Conservation (phyloP, 1,140 invertebrate genomes). For the Steinernema khuongi region DNA sequence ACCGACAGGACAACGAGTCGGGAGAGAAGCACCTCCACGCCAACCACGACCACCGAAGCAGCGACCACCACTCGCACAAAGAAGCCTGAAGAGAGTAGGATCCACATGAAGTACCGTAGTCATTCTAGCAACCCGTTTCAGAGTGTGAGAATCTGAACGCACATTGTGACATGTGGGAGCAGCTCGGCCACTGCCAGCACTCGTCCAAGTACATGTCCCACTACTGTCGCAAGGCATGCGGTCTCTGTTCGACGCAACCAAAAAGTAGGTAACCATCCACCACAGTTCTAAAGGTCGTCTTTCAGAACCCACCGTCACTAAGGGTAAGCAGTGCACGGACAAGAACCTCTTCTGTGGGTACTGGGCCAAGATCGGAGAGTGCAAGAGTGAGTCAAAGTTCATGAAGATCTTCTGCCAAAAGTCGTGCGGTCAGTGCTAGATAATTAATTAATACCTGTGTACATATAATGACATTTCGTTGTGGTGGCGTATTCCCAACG, state of each 20-base stretch:
- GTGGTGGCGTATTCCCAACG: neutral
- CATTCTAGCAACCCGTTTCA: slow-evolving; percentile 26
- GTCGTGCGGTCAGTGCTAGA: slow-evolving; percentile 45
- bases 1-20: neutral
- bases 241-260: slow-evolving; percentile 41
- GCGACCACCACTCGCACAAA: too few species aligned
- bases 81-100: slow-evolving; percentile 12
- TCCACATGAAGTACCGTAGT: neutral
- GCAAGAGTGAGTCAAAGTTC: slow-evolving; percentile 54
- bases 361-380: slow-evolving; percentile 58
- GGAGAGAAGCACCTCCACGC: neutral
- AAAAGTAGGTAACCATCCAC: neutral
- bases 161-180: slow-evolving; percentile 59
- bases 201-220: slow-evolving; percentile 57
- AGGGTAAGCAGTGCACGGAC: slow-evolving; percentile 38
- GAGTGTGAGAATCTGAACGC: slow-evolving; percentile 56
- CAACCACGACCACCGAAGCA: slow-evolving; percentile 16
- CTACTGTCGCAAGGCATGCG: slow-evolving; percentile 55
- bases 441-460: slow-evolving; percentile 13
- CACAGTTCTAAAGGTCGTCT: neutral
- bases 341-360: slow-evolving; percentile 58
- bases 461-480: neutral
- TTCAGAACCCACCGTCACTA: slow-evolving; percentile 13
- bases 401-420: slow-evolving; percentile 58
- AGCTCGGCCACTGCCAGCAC: slow-evolving; percentile 55